Percentiles rank a stretch among this genome's conserved stretches.
Conservation (phyloP, 2,797 vertebrate genomes). For the Phyllotis vaccarum region DNA sequence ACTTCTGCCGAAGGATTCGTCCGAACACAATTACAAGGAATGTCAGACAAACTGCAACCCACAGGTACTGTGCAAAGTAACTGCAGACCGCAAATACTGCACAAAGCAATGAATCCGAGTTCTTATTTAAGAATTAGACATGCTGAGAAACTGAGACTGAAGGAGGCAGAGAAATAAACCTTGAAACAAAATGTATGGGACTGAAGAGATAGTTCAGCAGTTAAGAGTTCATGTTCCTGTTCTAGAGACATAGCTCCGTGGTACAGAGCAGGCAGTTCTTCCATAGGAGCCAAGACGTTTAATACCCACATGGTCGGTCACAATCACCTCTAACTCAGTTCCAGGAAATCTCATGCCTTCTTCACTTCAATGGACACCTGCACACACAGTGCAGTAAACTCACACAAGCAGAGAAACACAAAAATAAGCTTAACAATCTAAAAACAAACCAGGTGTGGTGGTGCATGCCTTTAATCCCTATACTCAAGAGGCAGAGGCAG, state of each 20-base stretch:
- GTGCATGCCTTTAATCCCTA: no score
- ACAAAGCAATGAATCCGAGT: background rate
- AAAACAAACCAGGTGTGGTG: background rate
- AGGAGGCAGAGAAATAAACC: constrained; percentile 1
- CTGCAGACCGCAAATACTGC: background rate
- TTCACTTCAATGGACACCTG: background rate
- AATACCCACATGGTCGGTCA: background rate
- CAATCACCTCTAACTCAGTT: background rate
- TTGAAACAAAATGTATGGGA: background rate
- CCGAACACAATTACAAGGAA: constrained; percentile 6
- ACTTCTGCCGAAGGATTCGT: no score
- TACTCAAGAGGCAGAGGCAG: no score
- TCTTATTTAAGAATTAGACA: background rate
- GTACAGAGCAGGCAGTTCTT: background rate
- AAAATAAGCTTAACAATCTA: background rate
- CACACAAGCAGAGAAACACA: background rate
- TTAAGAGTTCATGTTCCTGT: background rate
- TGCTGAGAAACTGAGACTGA: background rate
- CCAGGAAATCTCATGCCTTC: background rate
- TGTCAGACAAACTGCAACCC: background rate
- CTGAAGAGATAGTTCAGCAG: background rate
- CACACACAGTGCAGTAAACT: background rate
- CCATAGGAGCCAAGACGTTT: background rate
- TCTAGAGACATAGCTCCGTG: background rate
- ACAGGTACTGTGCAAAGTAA: constrained; percentile 8